phyloP scores from a whole-genome alignment of 2,888 invertebrate genomes.

The Coleophora flavipennella region DNA sequence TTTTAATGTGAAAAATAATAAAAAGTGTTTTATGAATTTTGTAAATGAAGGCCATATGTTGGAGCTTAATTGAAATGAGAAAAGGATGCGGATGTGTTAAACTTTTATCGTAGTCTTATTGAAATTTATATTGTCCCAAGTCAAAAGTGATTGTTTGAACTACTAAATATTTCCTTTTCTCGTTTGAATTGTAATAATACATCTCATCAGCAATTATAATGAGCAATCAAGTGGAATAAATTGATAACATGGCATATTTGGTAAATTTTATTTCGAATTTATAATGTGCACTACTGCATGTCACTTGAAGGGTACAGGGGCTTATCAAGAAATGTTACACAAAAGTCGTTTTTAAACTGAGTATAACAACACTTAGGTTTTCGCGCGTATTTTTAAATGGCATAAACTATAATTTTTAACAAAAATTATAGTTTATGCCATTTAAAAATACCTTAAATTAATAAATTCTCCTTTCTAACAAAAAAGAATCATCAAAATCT shows the following conservation, averaged over 20 bases:
- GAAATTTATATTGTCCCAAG: slow-evolving; percentile 9
- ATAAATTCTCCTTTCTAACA: too few species aligned
- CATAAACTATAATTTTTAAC: too few species aligned
- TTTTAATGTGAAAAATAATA: slow-evolving; percentile 1
- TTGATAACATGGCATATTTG: slow-evolving; percentile 9
- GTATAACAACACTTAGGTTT: too few species aligned
- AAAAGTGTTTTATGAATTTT: slow-evolving; percentile 19
- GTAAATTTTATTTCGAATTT: too few species aligned
- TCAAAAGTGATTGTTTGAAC: slow-evolving; percentile 14
- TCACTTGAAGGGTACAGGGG: too few species aligned
- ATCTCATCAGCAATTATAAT: slow-evolving; percentile 25
- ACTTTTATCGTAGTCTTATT: slow-evolving; percentile 21
- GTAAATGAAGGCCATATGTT: slow-evolving; percentile 12
- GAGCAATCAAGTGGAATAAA: slow-evolving; percentile 40
- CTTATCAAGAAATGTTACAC: too few species aligned
- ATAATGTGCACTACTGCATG: too few species aligned
- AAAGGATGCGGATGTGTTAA: slow-evolving; percentile 39
- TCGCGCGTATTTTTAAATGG: too few species aligned
- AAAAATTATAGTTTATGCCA: too few species aligned
- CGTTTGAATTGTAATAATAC: slow-evolving; percentile 39
- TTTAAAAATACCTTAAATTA: too few species aligned
- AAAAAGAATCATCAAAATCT: too few species aligned
- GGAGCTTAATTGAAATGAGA: slow-evolving; percentile 38
- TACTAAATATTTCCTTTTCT: slow-evolving; percentile 39
- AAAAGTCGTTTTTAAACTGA: too few species aligned